phyloP scores from a whole-genome alignment of 64 coral and sea anemone genomes.

The Pocillopora damicornis region DNA sequence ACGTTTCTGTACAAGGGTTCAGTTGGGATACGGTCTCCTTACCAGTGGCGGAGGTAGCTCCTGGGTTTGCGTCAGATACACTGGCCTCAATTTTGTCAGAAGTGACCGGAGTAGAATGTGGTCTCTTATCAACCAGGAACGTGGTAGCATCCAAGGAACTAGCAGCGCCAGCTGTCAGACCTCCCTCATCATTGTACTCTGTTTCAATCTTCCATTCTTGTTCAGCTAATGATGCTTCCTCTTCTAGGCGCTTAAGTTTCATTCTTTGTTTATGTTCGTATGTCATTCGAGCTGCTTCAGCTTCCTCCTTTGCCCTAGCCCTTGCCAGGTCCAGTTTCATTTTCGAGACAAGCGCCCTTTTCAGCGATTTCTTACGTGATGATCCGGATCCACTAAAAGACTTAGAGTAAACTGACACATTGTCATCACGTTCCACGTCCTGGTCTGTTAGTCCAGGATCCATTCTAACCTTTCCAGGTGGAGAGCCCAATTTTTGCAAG shows the following conservation, averaged over 20 bases:
- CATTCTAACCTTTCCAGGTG: not conserved
- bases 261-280: not conserved
- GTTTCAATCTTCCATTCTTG: too few relatives aligned
- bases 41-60: not conserved
- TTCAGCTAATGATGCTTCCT: not conserved
- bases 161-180: not conserved
- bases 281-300: slow-evolving; percentile 3
- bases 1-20: too few relatives aligned
- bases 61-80: not conserved
- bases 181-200: too few relatives aligned
- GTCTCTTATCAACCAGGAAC: not conserved
- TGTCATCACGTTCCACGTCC: not conserved
- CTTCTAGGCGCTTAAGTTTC: not conserved
- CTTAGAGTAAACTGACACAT: not conserved
- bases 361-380: not conserved
- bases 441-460: not conserved
- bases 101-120: not conserved
- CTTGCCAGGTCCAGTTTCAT: not conserved
- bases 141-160: not conserved
- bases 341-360: not conserved
- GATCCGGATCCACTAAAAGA: not conserved
- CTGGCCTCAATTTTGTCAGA: not conserved
- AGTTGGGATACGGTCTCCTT: not conserved
- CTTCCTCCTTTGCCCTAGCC: slow-evolving; percentile 9
- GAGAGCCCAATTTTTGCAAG: not conserved